Conservation (phyloP, 2,113 vertebrate species). For the Prinia subflava region DNA sequence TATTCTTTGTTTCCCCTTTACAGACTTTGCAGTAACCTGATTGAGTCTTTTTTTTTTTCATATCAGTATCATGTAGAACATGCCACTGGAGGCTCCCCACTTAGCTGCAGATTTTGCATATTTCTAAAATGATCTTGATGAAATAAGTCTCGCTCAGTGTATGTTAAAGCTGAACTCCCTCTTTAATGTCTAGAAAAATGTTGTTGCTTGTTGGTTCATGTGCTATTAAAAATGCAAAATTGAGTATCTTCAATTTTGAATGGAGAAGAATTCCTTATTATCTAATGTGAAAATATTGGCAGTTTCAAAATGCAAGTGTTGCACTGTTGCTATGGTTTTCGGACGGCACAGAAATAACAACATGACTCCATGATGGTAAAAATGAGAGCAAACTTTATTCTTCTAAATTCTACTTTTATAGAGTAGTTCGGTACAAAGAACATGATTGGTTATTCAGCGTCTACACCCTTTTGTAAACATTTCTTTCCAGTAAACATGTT, state of each 20-base stretch:
- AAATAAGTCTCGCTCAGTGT: neutral
- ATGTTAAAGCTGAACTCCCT: slow-evolving; percentile 6
- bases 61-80: neutral
- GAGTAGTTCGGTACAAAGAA: too few species aligned
- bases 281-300: neutral
- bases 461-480: too few species aligned
- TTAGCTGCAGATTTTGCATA: neutral
- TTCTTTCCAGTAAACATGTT: too few species aligned
- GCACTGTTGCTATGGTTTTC: neutral
- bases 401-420: too few species aligned
- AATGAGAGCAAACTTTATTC: too few species aligned
- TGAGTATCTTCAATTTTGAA: neutral
- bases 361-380: too few species aligned
- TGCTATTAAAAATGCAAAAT: neutral
- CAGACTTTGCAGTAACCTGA: neutral
- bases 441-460: too few species aligned
- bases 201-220: neutral
- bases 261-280: neutral
- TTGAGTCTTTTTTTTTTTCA: neutral
- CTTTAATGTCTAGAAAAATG: neutral
- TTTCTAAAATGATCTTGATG: neutral
- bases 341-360: too few species aligned
- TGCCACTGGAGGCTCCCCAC: neutral
- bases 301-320: neutral
- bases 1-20: neutral